Evolutionary conservation across 1,140 invertebrate species (phyloP), one percentile per base, ranked within the genome.

Genomic region (Euglossa dilemma): DNA sequence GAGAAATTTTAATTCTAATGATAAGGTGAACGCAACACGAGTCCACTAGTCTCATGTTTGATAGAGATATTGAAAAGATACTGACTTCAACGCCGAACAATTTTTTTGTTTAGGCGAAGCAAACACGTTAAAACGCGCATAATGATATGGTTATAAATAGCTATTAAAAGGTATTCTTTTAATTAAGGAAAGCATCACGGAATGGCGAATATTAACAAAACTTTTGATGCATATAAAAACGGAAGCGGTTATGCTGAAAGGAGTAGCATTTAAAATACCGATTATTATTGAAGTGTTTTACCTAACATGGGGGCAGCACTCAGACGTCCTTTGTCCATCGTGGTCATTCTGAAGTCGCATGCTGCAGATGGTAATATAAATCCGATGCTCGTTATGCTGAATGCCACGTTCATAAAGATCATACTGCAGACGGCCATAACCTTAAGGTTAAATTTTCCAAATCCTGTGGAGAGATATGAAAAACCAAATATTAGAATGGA

Each of bases 281-380:
- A 47, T 59, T 74, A 43, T n/a, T 74, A 43, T n/a, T 63, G 0
- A 11, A 43, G 28, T n/a, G 2, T 88, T n/a, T n/a, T 91, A 94
- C 93, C 94, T 61, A 94, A 61, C 85, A 94, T 93, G 2, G 93
- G 87, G 2, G 92, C 89, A 23, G 95, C 95, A 47, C 86, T 91
- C 0, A 93, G 73, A 81, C 93, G 94, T 56, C 95, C 95, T 87
- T 96, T 96, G 80, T 95, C 95, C 6, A 87, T 59, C 0, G 95
- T 95, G 11, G 93, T 93, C 89, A 96, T 93, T 8, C 94, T 85
- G 11, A 96, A 93, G 79, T 96, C 95, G 87, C 95, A 95, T 52
- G 94, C 93, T 45, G 95, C 95, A 2, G 95, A 93, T 18, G 96
- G 95, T n/a, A 96, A 84, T 59, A 96, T 89, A 81, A 96, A 95